Percentiles rank a stretch among this genome's conserved stretches.
Conservation (phyloP, 2,113 vertebrate species). For the Otis tarda region DNA sequence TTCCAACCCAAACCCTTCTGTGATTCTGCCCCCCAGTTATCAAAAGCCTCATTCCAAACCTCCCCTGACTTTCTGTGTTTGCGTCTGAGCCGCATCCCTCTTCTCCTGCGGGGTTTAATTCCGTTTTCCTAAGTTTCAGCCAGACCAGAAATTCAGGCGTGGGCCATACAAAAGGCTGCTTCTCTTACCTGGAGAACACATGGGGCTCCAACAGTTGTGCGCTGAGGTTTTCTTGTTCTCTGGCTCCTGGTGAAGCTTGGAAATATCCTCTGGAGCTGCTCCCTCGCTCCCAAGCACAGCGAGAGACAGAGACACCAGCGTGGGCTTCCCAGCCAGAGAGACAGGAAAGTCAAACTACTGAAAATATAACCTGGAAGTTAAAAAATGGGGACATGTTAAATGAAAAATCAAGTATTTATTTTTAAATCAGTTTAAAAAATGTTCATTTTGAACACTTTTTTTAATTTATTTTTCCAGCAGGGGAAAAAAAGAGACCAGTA, state of each 20-base stretch:
- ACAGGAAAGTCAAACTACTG: conserved; percentile 12
- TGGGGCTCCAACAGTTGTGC: accelerated
- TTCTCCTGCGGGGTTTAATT: not conserved
- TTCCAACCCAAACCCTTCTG: no score
- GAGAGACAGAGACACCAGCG: not conserved
- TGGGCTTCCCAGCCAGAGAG: not conserved
- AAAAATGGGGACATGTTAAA: not conserved
- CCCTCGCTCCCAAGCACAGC: accelerated
- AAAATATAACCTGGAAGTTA: not conserved
- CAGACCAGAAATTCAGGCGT: not conserved
- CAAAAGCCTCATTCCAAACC: not conserved
- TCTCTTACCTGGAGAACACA: not conserved
- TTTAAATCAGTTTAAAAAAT: conserved; percentile 32
- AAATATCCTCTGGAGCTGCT: not conserved
- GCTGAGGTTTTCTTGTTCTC: not conserved
- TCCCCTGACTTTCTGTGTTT: not conserved
- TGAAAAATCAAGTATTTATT: conserved; percentile 27
- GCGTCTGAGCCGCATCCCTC: not conserved
- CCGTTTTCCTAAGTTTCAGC: not conserved
- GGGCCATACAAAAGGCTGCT: not conserved
- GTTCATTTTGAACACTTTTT: not conserved
- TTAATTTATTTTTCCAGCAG: not conserved
- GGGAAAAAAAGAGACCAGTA: not conserved
- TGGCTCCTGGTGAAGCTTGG: not conserved
- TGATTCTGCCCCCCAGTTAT: no score